Evolutionary conservation across 2,113 vertebrate species (phyloP).

Genomic region (Myotis brandtii): DNA sequence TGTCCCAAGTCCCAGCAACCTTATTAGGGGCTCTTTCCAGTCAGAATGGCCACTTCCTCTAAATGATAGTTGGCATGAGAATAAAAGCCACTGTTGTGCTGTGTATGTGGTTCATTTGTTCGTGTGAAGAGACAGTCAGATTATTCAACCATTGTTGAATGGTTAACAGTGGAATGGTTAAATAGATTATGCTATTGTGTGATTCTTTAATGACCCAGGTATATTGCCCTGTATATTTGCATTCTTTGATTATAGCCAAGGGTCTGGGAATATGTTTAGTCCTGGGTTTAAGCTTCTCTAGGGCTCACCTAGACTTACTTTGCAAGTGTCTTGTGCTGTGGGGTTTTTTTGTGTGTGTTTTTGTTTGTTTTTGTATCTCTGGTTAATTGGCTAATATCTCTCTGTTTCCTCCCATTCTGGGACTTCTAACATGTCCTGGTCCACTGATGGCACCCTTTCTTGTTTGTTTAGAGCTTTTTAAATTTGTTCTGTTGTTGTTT

Average conservation of each 20-base stretch:
- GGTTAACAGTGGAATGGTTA: too few species aligned
- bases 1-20: background rate
- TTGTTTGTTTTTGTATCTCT: background rate
- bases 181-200: too few species aligned
- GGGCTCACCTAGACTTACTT: background rate
- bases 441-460: background rate
- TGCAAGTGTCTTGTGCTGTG: background rate
- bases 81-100: background rate
- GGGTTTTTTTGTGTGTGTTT: background rate
- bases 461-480: constrained; percentile 5
- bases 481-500: constrained; percentile 5
- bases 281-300: background rate
- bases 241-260: background rate
- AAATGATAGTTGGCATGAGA: background rate
- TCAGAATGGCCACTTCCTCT: constrained; percentile 45
- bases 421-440: constrained; percentile 25
- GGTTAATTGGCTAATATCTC: constrained; percentile 2
- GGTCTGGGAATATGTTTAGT: background rate
- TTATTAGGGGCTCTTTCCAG: background rate
- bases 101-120: background rate
- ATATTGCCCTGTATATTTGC: constrained; percentile 5
- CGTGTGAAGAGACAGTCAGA: background rate
- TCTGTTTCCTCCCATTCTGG: background rate
- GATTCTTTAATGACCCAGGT: constrained; percentile 17
- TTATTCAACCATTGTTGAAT: constrained; percentile 32